These are phyloP conservation scores for Augochlorella aurata DNA, from an alignment of 2,888 invertebrate species.

Conservation along the genomic window DNA sequence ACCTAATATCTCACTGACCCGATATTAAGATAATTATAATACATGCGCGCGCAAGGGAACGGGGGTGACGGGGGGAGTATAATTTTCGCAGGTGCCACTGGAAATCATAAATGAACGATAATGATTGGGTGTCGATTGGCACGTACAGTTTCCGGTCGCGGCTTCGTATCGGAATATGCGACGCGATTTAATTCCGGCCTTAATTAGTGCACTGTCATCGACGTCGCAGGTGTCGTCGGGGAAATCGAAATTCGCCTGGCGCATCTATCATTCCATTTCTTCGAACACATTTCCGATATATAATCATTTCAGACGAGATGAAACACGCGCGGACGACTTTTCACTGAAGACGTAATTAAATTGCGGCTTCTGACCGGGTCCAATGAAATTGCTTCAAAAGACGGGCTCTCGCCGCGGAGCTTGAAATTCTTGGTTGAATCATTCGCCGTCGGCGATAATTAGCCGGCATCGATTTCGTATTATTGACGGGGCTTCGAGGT, in stretches of 20 bases:
- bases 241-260: not conserved
- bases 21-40: constrained; percentile 6
- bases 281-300: not conserved
- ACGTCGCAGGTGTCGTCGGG: not conserved
- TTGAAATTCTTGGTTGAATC: not conserved
- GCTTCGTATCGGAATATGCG: constrained; percentile 21
- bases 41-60: not conserved
- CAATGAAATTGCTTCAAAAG: constrained; percentile 24
- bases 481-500: not conserved
- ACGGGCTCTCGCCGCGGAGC: not conserved
- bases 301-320: not conserved
- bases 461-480: constrained; percentile 32
- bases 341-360: constrained; percentile 13
- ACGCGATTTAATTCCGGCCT: constrained; percentile 35
- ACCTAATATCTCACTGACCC: constrained; percentile 1
- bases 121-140: constrained; percentile 39
- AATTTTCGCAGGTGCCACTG: constrained; percentile 15
- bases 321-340: not conserved
- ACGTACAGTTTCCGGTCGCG: constrained; percentile 23
- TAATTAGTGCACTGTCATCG: constrained; percentile 37
- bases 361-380: not conserved
- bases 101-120: constrained; percentile 20
- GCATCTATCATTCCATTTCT: not conserved
- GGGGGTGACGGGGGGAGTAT: not conserved
- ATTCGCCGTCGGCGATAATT: constrained; percentile 14